phyloP scores from a whole-genome alignment of 2,113 vertebrate species.

The Cercocebus atys region DNA sequence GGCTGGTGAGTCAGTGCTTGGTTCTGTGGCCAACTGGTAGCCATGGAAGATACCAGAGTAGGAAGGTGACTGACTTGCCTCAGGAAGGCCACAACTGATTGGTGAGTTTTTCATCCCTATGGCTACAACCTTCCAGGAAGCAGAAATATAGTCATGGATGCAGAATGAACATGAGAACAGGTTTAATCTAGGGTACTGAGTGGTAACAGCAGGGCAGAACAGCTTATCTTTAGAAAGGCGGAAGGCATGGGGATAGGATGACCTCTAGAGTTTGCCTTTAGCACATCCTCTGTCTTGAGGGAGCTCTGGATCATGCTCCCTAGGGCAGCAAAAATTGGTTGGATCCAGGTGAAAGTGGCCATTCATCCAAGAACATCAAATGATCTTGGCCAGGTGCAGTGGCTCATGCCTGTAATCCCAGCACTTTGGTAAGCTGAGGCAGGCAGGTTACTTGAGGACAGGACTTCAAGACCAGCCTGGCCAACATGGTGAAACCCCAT shows the following conservation, averaged over 20 bases:
- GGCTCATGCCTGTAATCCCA: no score
- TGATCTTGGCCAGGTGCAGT: neutral
- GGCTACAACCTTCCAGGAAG: neutral
- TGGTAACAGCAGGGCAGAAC: neutral
- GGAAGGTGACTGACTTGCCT: constrained; percentile 6
- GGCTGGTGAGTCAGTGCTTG: neutral
- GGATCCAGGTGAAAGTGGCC: neutral
- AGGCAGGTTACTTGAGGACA: no score
- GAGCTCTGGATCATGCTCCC: neutral
- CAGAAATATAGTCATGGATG: neutral
- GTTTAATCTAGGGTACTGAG: neutral
- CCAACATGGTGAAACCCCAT: no score
- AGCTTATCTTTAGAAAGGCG: neutral
- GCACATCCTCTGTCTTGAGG: neutral
- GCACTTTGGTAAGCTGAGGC: no score
- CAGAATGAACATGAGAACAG: neutral
- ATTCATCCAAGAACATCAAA: neutral
- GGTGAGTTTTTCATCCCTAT: neutral
- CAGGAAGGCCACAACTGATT: neutral
- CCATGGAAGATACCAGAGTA: neutral
- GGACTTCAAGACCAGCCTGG: no score
- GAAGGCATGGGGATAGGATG: neutral
- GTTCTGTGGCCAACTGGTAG: neutral
- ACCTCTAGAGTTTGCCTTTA: neutral
- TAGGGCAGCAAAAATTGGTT: neutral